Percentiles rank a stretch among this genome's conserved stretches.
Conservation (phyloP, 1,140 invertebrate species). For the Caerostris extrusa region DNA sequence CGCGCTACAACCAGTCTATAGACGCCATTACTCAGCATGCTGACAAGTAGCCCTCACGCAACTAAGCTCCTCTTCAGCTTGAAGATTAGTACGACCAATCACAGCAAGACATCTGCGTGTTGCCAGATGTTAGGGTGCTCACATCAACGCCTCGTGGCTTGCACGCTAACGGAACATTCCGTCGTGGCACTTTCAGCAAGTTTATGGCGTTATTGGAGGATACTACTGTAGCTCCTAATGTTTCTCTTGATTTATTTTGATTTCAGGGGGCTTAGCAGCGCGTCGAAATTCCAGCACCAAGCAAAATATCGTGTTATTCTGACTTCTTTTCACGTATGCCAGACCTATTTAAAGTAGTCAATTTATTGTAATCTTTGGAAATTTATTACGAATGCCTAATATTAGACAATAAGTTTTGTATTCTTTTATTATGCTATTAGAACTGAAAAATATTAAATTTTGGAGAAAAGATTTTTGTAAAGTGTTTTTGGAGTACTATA, state of each 20-base stretch:
- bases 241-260: not conserved
- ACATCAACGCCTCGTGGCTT: constrained; percentile 64
- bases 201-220: not conserved
- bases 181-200: not conserved
- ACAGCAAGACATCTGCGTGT: constrained; percentile 51
- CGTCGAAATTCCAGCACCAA: too few relatives aligned
- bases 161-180: constrained; percentile 66
- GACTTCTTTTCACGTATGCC: too few relatives aligned
- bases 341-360: too few relatives aligned
- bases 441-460: too few relatives aligned
- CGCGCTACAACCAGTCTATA: constrained; percentile 16
- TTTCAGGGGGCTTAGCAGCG: not conserved
- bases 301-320: too few relatives aligned
- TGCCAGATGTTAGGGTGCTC: constrained; percentile 71
- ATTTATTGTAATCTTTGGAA: too few relatives aligned
- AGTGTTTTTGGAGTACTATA: too few relatives aligned
- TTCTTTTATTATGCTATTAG: too few relatives aligned
- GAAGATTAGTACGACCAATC: constrained; percentile 68
- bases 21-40: constrained; percentile 57
- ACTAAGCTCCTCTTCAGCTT: constrained; percentile 39
- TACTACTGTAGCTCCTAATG: not conserved
- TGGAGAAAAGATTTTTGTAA: too few relatives aligned
- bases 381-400: too few relatives aligned
- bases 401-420: too few relatives aligned
- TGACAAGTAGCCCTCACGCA: constrained; percentile 70